Conservation (phyloP, 1,140 invertebrate species). For the Drosophila guanche region DNA sequence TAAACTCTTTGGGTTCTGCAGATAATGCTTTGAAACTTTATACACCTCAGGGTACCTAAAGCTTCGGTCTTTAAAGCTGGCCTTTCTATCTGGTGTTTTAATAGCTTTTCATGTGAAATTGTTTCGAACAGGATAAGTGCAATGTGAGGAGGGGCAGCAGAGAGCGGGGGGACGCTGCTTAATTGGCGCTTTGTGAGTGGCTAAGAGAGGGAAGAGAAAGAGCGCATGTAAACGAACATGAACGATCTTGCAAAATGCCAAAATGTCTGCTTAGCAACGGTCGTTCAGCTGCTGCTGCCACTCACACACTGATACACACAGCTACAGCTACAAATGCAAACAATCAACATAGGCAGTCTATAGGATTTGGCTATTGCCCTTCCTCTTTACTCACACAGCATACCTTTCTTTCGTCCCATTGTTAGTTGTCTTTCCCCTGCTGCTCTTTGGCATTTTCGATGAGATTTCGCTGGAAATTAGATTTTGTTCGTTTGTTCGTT, state of each 20-base stretch:
- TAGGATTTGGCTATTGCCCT: conserved; percentile 11
- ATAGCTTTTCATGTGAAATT: conserved; percentile 79
- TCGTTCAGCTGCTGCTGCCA: conserved; percentile 3
- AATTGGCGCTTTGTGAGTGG: conserved; percentile 55
- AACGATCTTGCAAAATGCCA: conserved; percentile 58
- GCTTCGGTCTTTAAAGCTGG: too few relatives aligned
- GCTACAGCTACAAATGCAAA: neutral
- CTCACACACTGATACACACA: conserved; percentile 2
- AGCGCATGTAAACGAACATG: neutral
- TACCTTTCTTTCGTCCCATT: conserved; percentile 31
- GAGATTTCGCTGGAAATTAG: conserved; percentile 65
- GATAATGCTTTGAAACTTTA: too few relatives aligned
- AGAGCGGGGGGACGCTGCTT: conserved; percentile 41
- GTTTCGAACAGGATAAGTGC: conserved; percentile 55
- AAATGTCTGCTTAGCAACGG: conserved; percentile 39
- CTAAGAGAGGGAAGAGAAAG: conserved; percentile 1
- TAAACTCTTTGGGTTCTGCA: too few relatives aligned
- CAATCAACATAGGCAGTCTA: conserved; percentile 23
- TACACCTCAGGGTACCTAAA: too few relatives aligned
- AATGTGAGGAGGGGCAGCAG: conserved; percentile 3
- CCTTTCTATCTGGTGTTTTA: conserved; percentile 36
- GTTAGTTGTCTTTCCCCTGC: conserved; percentile 42
- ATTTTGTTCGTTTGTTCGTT: conserved; percentile 57
- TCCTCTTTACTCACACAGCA: neutral
- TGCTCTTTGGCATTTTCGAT: conserved; percentile 18